phyloP scores from a whole-genome alignment of 2,113 vertebrate genomes.

The Globicephala melas region DNA sequence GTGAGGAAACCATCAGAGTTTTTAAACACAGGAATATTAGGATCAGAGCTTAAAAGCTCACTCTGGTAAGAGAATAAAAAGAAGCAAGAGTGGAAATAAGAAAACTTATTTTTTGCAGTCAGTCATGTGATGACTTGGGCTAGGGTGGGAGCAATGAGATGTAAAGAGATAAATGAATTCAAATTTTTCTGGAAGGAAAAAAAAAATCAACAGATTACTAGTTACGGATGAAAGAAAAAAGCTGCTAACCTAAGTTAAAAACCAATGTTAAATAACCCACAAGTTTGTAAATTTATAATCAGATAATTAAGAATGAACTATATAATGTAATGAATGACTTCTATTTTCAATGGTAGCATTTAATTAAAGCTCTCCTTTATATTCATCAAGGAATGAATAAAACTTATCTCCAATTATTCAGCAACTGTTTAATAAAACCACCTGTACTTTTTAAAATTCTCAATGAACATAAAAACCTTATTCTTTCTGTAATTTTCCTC shows the following conservation, averaged over 20 bases:
- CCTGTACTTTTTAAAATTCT: neutral
- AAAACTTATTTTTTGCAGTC: neutral
- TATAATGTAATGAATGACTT: neutral
- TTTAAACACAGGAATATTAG: neutral
- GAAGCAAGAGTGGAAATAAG: neutral
- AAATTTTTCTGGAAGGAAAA: neutral
- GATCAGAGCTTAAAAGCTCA: neutral
- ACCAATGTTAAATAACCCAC: neutral
- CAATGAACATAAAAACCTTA: neutral
- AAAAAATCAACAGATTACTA: neutral
- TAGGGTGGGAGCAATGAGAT: neutral
- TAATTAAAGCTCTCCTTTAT: slow-evolving; percentile 16
- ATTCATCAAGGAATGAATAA: slow-evolving; percentile 11
- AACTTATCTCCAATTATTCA: neutral
- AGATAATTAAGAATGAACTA: slow-evolving; percentile 12
- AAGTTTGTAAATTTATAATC: neutral
- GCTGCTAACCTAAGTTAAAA: neutral
- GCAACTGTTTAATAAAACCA: neutral
- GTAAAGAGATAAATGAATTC: neutral
- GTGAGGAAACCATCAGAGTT: neutral
- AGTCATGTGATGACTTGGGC: neutral
- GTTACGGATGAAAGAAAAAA: neutral
- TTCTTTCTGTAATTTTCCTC: neutral
- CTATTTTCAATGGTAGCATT: neutral
- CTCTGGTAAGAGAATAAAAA: neutral